A percentile compares a stretch with the other conserved stretches of the same genome.
phyloP scores from a whole-genome alignment of 2,113 vertebrate genomes.

The Ceyx melanurus region DNA sequence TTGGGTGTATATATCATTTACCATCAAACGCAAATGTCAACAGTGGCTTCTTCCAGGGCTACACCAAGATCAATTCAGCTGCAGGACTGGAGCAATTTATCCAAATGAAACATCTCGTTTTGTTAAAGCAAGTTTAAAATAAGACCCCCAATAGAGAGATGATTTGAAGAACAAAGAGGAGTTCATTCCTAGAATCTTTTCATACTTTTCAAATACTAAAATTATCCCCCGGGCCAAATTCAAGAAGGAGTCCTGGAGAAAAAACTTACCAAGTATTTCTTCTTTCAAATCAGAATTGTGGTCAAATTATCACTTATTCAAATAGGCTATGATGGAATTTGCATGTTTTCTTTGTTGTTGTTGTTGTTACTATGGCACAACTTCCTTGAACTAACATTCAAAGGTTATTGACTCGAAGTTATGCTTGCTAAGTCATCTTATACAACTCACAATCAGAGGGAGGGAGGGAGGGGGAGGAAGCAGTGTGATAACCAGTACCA shows the following conservation, averaged over 20 bases:
- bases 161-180: conserved; percentile 1
- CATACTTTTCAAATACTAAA: conserved; percentile 28
- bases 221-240: background rate
- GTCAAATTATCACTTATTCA: conserved; percentile 3
- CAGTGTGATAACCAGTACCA: conserved; percentile 77
- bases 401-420: conserved; percentile 74
- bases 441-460: conserved; percentile 76
- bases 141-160: background rate
- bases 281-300: background rate
- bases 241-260: background rate
- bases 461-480: conserved; percentile 77
- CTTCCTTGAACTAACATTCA: conserved; percentile 68
- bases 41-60: background rate
- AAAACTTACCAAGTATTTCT: background rate
- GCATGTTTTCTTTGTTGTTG: background rate
- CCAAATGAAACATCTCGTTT: background rate
- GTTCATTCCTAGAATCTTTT: background rate
- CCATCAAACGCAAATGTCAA: conserved; percentile 46
- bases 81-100: background rate
- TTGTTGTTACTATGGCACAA: conserved; percentile 44
- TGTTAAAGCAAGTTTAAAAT: conserved; percentile 8
- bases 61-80: conserved; percentile 28
- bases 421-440: conserved; percentile 77
- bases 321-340: background rate
- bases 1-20: background rate